A percentile compares a stretch with the other conserved stretches of the same genome.
Evolutionary conservation across 2,888 invertebrate species (phyloP).

Genomic region (Mythimna albipuncta): DNA sequence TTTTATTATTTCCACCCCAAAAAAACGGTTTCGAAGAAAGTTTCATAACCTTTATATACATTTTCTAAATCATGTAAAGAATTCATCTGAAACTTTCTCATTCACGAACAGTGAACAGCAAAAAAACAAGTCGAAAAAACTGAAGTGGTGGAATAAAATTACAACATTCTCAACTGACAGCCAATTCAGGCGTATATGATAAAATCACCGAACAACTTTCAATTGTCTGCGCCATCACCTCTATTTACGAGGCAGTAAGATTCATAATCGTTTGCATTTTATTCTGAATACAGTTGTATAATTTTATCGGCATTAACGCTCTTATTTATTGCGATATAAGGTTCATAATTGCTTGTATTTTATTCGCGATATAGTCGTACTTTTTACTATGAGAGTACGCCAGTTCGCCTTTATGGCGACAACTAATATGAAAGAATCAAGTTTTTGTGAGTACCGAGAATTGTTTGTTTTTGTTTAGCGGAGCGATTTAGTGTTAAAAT

Average conservation of each 20-base stretch:
- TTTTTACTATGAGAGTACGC: conserved; percentile 66
- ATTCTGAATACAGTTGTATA: conserved; percentile 24
- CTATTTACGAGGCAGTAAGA: conserved; percentile 63
- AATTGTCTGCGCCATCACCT: conserved; percentile 47
- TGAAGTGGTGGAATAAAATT: conserved; percentile 76
- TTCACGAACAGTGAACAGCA: conserved; percentile 51
- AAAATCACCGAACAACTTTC: conserved; percentile 70
- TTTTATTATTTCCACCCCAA: not conserved
- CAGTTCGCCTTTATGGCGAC: conserved; percentile 76
- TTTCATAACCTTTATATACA: not conserved
- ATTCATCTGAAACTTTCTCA: conserved; percentile 57
- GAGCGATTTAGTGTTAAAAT: conserved; percentile 70
- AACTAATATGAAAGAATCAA: conserved; percentile 81
- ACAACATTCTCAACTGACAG: conserved; percentile 77
- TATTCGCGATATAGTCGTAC: conserved; percentile 51
- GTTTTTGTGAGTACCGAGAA: conserved; percentile 69
- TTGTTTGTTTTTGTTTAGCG: conserved; percentile 73
- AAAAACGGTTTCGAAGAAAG: not conserved
- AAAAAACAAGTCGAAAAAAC: conserved; percentile 69
- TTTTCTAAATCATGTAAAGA: conserved; percentile 2
- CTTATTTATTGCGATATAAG: conserved; percentile 55
- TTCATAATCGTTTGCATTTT: conserved; percentile 62
- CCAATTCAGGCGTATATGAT: conserved; percentile 75
- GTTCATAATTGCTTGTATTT: conserved; percentile 55
- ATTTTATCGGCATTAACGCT: conserved; percentile 43